Percentiles rank a stretch among this genome's conserved stretches.
Evolutionary conservation across 2,888 invertebrate species (phyloP).

Genomic region (Mechanitis messenoides): DNA sequence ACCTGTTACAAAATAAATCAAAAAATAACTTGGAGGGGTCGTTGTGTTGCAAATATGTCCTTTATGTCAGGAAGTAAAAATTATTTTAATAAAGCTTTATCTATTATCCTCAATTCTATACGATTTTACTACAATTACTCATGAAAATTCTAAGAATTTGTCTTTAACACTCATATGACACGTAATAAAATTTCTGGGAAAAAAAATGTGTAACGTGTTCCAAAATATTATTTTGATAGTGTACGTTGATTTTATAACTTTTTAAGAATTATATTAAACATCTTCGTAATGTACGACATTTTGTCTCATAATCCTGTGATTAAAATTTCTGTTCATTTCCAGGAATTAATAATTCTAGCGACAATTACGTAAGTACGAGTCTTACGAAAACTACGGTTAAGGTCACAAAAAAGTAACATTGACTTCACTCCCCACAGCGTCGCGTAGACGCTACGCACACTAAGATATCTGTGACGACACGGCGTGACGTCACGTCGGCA

Average conservation of each 20-base stretch:
- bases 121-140: not conserved
- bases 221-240: no score
- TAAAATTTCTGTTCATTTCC: slow-evolving; percentile 1
- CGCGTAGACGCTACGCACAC: slow-evolving; percentile 40
- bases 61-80: not conserved
- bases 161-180: not conserved
- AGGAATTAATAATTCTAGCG: slow-evolving; percentile 23
- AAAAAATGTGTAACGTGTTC: no score
- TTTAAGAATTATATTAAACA: no score
- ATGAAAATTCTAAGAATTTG: no score
- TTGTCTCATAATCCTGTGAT: slow-evolving; percentile 10
- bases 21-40: not conserved
- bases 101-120: not conserved
- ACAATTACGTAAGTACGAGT: slow-evolving; percentile 49
- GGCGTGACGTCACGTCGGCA: slow-evolving; percentile 67
- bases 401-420: slow-evolving; percentile 76
- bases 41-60: not conserved
- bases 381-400: slow-evolving; percentile 63
- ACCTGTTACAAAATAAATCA: slow-evolving; percentile 45
- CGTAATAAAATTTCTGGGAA: not conserved
- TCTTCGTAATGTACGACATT: no score
- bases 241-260: no score
- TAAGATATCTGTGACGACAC: slow-evolving; percentile 37
- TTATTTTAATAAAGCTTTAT: not conserved
- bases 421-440: slow-evolving; percentile 46